Evolutionary conservation across 2,113 vertebrate genomes (phyloP).

Genomic region (Oplegnathus fasciatus): DNA sequence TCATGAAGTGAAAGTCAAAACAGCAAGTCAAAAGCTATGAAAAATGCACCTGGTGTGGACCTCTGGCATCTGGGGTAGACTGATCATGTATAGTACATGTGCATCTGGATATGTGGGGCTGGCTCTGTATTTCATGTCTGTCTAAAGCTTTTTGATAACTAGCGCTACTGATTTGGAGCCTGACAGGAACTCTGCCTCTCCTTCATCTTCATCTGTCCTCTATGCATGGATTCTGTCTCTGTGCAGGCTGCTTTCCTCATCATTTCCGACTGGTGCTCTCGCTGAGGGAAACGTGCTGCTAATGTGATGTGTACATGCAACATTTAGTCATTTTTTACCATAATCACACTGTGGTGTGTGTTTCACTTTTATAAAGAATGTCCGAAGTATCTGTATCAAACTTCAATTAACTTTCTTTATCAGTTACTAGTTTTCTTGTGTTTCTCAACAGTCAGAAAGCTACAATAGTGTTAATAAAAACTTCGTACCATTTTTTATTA

Average conservation of each 20-base stretch:
- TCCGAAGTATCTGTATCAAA: background rate
- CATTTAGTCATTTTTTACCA: background rate
- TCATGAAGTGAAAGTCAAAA: constrained; percentile 50
- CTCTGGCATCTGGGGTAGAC: constrained; percentile 42
- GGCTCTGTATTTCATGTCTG: background rate
- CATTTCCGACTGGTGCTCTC: background rate
- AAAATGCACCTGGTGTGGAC: constrained; percentile 56
- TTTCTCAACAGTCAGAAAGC: background rate
- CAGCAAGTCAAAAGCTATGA: constrained; percentile 45
- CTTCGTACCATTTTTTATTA: background rate
- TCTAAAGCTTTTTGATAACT: constrained; percentile 12
- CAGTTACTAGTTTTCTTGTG: too few species aligned
- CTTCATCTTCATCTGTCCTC: constrained; percentile 39
- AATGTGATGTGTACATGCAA: background rate
- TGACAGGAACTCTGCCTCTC: constrained; percentile 31
- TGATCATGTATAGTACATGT: constrained; percentile 6
- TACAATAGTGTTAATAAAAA: background rate
- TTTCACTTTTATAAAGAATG: background rate
- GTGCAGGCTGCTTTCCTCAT: constrained; percentile 3
- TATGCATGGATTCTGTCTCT: constrained; percentile 15
- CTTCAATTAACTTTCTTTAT: background rate
- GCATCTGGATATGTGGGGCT: constrained; percentile 22
- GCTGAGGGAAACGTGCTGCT: background rate
- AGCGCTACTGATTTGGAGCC: constrained; percentile 11
- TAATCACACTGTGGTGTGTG: background rate